phyloP scores from a whole-genome alignment of 1,140 invertebrate species.

The Lordiphosa clarofinis region DNA sequence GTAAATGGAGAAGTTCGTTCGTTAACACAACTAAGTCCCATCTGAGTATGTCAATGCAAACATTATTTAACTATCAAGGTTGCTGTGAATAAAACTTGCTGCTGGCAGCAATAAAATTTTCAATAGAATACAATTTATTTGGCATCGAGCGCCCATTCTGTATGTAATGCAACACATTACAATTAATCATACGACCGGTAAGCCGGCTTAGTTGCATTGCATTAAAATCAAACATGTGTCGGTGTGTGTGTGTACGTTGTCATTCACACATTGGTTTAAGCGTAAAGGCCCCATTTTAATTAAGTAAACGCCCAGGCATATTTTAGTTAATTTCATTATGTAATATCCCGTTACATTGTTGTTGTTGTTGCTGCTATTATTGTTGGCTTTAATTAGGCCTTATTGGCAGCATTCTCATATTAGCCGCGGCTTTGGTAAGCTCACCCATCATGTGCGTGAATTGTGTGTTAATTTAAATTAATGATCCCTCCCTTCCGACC shows the following conservation, averaged over 20 bases:
- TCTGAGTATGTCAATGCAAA: not conserved
- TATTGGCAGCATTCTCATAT: constrained; percentile 66
- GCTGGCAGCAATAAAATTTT: constrained; percentile 15
- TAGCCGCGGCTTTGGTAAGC: constrained; percentile 54
- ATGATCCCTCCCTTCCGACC: constrained; percentile 26
- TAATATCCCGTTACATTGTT: constrained; percentile 35
- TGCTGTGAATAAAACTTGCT: constrained; percentile 5
- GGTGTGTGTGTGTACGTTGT: constrained; percentile 10
- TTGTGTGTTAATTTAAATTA: constrained; percentile 69
- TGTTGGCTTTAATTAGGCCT: constrained; percentile 75
- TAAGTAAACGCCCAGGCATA: constrained; percentile 64
- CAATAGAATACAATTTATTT: constrained; percentile 15
- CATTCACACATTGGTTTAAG: constrained; percentile 49
- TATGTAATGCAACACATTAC: constrained; percentile 65
- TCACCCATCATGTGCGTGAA: constrained; percentile 47
- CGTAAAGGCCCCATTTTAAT: constrained; percentile 54
- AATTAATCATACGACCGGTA: constrained; percentile 71
- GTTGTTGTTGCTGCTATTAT: constrained; percentile 38
- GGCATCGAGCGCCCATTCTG: constrained; percentile 11
- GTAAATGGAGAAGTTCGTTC: too few relatives aligned
- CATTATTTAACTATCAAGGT: not conserved
- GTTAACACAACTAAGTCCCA: too few relatives aligned
- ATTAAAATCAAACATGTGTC: constrained; percentile 62
- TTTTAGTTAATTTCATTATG: constrained; percentile 76
- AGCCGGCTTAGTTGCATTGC: constrained; percentile 57